Evolutionary conservation across 2,113 vertebrate genomes (phyloP).

Genomic region (Ranitomeya variabilis): DNA sequence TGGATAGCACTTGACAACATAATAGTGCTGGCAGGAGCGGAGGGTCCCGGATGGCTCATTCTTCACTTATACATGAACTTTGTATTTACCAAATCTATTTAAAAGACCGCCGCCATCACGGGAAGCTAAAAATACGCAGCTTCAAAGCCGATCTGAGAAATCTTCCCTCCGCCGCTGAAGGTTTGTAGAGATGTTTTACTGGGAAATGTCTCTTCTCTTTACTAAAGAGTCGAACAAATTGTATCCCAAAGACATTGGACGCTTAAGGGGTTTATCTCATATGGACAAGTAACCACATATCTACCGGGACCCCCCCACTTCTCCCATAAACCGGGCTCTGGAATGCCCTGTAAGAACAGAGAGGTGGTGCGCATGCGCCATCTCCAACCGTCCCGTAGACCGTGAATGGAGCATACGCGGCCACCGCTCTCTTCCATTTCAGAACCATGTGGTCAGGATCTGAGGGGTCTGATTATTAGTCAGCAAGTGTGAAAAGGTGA

Average conservation of each 20-base stretch:
- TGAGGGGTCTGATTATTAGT: too few relatives aligned
- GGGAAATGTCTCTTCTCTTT: not conserved
- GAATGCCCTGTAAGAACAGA: too few relatives aligned
- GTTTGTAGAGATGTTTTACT: not conserved
- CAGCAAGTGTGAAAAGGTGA: too few relatives aligned
- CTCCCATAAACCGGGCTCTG: too few relatives aligned
- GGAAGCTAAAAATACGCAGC: not conserved
- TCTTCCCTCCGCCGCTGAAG: not conserved
- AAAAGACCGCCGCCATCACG: not conserved
- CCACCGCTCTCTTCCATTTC: too few relatives aligned
- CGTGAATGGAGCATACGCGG: too few relatives aligned
- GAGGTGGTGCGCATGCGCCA: too few relatives aligned
- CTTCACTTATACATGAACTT: constrained; percentile 20
- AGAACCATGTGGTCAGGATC: too few relatives aligned
- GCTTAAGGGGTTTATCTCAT: not conserved
- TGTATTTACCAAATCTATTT: not conserved
- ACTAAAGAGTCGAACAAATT: not conserved
- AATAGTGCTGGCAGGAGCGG: constrained; percentile 10
- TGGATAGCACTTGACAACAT: constrained; percentile 52
- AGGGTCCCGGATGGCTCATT: constrained; percentile 16
- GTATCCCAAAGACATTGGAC: not conserved
- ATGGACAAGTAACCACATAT: too few relatives aligned
- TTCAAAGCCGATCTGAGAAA: not conserved
- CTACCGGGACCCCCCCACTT: too few relatives aligned
- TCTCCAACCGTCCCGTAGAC: too few relatives aligned